These are phyloP conservation scores for Siniperca knerii DNA, from an alignment of 2,113 vertebrate species.

Conservation along the genomic window DNA sequence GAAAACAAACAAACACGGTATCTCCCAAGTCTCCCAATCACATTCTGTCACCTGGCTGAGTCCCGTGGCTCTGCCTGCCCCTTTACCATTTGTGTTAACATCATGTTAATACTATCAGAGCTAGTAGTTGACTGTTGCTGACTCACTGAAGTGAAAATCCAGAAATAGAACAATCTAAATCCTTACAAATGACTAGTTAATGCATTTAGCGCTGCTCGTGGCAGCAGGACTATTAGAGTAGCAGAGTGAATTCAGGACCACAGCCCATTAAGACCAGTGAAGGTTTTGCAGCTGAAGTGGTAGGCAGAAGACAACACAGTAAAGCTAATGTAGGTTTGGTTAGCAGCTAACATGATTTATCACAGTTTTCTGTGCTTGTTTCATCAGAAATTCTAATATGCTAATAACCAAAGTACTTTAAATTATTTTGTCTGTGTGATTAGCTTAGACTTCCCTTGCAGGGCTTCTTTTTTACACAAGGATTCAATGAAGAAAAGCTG, in stretches of 20 bases:
- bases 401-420: not conserved
- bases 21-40: not conserved
- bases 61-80: not conserved
- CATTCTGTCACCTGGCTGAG: not conserved
- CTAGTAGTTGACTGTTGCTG: not conserved
- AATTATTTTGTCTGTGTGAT: not conserved
- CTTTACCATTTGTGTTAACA: not conserved
- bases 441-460: not conserved
- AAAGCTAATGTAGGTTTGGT: not conserved
- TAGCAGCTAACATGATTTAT: too few relatives aligned
- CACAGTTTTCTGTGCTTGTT: too few relatives aligned
- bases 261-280: not conserved
- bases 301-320: not conserved
- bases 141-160: not conserved
- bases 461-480: not conserved
- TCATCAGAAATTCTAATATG: too few relatives aligned
- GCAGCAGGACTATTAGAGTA: not conserved
- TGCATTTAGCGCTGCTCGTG: not conserved
- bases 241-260: not conserved
- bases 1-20: not conserved
- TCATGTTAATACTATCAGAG: not conserved
- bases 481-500: not conserved
- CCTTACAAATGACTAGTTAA: not conserved
- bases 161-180: not conserved
- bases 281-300: not conserved